Evolutionary conservation across 2,888 invertebrate genomes (phyloP), one percentile per base, ranked within the genome.

Genomic region (Pyralis farinalis): DNA sequence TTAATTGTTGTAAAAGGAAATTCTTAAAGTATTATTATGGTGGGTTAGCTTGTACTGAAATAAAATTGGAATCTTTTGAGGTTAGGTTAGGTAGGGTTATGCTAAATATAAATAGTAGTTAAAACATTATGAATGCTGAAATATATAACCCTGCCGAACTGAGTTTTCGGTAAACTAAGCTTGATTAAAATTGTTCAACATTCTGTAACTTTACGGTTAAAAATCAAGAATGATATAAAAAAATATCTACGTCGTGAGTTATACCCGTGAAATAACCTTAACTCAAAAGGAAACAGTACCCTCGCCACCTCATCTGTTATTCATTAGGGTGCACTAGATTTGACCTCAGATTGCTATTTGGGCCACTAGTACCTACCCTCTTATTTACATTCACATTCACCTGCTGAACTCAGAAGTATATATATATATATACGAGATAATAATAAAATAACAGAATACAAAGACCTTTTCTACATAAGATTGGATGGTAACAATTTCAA

Each of bases 271-370:
- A 32, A 20, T 12, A 9, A 20, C 9, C n/a, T 12, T 12, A 32
- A 4, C 20, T 32, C 12, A 16, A 32, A 32, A 32, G 16, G n/a
- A 32, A 32, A 32, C 12, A 16, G 9, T 32, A 32, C 20, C 32
- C 32, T 32, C n/a, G n/a, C 16, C 32, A 16, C 20, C 16, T 32
- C 32, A 32, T 32, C 20, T 32, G 12, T 32, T 35, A 33, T 34
- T 34, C 34, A 37, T 37, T 30, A 32, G 33, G 10, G 12, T 22
- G 6, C n/a, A 35, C 34, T 9, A 22, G 34, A 35, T 35, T 35
- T 34, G 25, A 27, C 34, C 34, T 35, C 27, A 27, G 27, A 35
- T 31, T 35, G 25, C 22, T 34, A 35, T 35, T 25, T 25, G 34
- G 12, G 12, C 12, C 34, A 27, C 12, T 32, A 9, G 3, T 16